These are phyloP conservation scores for Xestia sexstrigata DNA, from an alignment of 2,888 invertebrate species.

Conservation along the genomic window DNA sequence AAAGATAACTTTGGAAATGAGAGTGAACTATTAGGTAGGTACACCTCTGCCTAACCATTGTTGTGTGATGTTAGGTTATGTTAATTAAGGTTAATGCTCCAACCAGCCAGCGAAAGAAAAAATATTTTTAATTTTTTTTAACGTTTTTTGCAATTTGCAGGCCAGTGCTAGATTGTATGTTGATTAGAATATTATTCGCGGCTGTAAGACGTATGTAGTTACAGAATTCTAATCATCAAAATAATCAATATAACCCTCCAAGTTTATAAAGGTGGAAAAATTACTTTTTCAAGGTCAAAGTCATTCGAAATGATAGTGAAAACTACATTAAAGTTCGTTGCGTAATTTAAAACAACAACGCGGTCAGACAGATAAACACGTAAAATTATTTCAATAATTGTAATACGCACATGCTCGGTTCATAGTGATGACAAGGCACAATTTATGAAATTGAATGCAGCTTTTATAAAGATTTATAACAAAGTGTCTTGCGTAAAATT, in stretches of 20 bases:
- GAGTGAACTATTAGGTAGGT: not conserved
- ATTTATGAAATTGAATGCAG: slow-evolving; percentile 53
- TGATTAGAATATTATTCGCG: too few relatives aligned
- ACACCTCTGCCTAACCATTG: not conserved
- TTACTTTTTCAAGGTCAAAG: too few relatives aligned
- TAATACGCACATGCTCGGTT: not conserved
- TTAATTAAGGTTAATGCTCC: too few relatives aligned
- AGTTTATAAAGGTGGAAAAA: too few relatives aligned
- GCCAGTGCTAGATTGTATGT: too few relatives aligned
- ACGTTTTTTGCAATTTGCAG: too few relatives aligned
- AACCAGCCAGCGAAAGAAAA: too few relatives aligned
- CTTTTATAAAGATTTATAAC: slow-evolving; percentile 29
- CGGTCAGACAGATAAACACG: not conserved
- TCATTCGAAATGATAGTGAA: too few relatives aligned
- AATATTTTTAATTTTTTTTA: too few relatives aligned
- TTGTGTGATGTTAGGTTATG: not conserved
- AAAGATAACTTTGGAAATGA: not conserved
- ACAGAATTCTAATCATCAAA: too few relatives aligned
- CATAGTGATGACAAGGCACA: slow-evolving; percentile 50
- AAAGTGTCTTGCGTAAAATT: slow-evolving; percentile 18
- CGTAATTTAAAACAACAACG: not conserved
- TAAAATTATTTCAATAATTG: not conserved
- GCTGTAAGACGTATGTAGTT: too few relatives aligned
- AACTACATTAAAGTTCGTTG: not conserved
- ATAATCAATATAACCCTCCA: too few relatives aligned